Evolutionary conservation across 2,797 vertebrate species (phyloP).

Genomic region (Merluccius polli): DNA sequence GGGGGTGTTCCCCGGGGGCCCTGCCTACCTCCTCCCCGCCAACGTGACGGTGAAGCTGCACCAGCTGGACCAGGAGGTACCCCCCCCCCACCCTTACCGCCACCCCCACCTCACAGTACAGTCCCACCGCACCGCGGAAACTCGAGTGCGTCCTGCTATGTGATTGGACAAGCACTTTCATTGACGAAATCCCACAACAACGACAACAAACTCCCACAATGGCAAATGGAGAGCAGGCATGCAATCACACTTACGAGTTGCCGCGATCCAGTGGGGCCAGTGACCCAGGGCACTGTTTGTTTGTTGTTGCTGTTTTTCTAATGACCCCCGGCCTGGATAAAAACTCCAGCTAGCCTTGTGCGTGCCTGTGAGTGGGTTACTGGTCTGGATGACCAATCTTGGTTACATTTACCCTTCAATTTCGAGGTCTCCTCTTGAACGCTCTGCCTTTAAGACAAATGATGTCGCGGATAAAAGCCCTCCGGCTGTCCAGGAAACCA

Average conservation of each 20-base stretch:
- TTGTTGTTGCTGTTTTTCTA: neutral
- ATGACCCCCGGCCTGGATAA: neutral
- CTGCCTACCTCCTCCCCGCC: constrained; percentile 73
- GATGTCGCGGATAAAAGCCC: neutral
- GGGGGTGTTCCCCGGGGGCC: constrained; percentile 83
- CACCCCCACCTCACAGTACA: too few species aligned
- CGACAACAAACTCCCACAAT: too few species aligned
- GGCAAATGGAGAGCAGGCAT: too few species aligned
- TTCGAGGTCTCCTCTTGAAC: constrained; percentile 8
- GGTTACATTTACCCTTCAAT: constrained; percentile 19
- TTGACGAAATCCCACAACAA: too few species aligned
- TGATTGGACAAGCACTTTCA: neutral
- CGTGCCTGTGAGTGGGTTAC: too few species aligned
- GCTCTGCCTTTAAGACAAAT: constrained; percentile 13
- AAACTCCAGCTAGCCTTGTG: neutral
- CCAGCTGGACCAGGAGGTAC: constrained; percentile 92
- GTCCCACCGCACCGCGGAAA: too few species aligned
- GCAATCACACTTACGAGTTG: too few species aligned
- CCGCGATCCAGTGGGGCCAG: too few species aligned
- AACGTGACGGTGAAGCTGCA: constrained; percentile 91
- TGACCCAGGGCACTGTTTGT: neutral
- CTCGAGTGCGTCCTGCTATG: neutral
- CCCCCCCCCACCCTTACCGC: too few species aligned
- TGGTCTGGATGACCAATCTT: neutral
- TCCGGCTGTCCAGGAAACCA: neutral